phyloP scores from a whole-genome alignment of 2,113 vertebrate genomes.

The Trichechus manatus region DNA sequence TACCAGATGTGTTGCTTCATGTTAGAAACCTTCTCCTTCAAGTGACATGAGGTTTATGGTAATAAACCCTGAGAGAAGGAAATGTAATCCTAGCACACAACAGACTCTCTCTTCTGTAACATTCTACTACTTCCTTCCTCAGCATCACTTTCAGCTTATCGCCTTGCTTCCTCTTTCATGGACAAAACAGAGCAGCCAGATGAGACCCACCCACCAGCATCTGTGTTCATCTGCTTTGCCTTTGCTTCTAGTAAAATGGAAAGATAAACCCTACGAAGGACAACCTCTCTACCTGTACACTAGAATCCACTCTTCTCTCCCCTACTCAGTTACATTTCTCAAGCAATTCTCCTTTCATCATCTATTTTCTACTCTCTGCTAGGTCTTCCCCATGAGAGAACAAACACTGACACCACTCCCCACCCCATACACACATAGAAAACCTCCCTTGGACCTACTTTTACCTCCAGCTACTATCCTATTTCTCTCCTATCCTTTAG shows the following conservation, averaged over 20 bases:
- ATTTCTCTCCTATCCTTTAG: not conserved
- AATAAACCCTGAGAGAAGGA: not conserved
- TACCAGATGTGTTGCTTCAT: not conserved
- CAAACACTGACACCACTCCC: not conserved
- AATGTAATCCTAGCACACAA: not conserved
- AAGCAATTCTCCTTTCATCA: not conserved
- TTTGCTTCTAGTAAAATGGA: not conserved
- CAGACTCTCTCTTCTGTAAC: not conserved
- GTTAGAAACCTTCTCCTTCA: not conserved
- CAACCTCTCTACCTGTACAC: not conserved
- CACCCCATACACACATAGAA: not conserved
- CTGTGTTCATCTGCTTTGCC: conserved; percentile 14
- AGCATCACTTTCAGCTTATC: not conserved
- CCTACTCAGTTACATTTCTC: not conserved
- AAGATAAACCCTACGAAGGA: not conserved
- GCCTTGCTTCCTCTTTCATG: conserved; percentile 38
- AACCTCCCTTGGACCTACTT: not conserved
- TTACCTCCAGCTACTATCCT: not conserved
- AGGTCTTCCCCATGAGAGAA: not conserved
- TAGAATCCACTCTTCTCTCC: not conserved
- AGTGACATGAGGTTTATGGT: not conserved
- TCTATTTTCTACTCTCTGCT: not conserved
- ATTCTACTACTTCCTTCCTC: conserved; percentile 2
- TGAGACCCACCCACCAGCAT: conserved; percentile 58
- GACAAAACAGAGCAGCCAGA: conserved; percentile 48